Evolutionary conservation across 2,113 vertebrate genomes (phyloP).

Genomic region (Verasper variegatus): DNA sequence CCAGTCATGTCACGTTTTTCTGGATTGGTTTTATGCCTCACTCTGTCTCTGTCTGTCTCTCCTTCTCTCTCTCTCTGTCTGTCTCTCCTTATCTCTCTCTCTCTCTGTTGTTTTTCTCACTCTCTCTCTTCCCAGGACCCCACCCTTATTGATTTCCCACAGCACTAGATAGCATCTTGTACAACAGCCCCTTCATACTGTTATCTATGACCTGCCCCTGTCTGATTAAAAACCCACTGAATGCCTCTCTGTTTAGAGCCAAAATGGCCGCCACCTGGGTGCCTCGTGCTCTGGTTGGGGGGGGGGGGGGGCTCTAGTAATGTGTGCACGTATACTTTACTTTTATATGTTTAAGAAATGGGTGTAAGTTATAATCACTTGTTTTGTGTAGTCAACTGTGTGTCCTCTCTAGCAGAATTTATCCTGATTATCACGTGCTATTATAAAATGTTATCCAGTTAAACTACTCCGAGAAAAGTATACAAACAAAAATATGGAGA

Average conservation of each 20-base stretch:
- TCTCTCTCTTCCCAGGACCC: constrained; percentile 24
- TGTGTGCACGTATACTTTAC: too few relatives aligned
- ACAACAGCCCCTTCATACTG: constrained; percentile 58
- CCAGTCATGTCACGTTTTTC: constrained; percentile 23
- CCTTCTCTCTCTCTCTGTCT: neutral
- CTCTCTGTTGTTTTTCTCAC: neutral
- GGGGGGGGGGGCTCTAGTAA: too few relatives aligned
- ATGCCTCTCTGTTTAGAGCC: constrained; percentile 58
- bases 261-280: constrained; percentile 51
- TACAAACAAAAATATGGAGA: too few relatives aligned
- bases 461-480: too few relatives aligned
- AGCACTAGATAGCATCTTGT: constrained; percentile 29
- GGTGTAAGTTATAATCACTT: too few relatives aligned
- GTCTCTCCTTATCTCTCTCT: neutral
- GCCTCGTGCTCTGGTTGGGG: neutral
- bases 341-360: too few relatives aligned
- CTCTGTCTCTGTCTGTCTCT: neutral
- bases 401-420: too few relatives aligned
- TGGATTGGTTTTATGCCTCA: constrained; percentile 8
- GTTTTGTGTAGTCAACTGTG: too few relatives aligned
- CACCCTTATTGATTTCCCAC: constrained; percentile 66
- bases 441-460: too few relatives aligned
- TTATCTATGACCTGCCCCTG: constrained; percentile 65
- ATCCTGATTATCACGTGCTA: too few relatives aligned
- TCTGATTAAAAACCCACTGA: constrained; percentile 57